Evolutionary conservation across 2,888 invertebrate species (phyloP).

Genomic region (Melanargia galathea): DNA sequence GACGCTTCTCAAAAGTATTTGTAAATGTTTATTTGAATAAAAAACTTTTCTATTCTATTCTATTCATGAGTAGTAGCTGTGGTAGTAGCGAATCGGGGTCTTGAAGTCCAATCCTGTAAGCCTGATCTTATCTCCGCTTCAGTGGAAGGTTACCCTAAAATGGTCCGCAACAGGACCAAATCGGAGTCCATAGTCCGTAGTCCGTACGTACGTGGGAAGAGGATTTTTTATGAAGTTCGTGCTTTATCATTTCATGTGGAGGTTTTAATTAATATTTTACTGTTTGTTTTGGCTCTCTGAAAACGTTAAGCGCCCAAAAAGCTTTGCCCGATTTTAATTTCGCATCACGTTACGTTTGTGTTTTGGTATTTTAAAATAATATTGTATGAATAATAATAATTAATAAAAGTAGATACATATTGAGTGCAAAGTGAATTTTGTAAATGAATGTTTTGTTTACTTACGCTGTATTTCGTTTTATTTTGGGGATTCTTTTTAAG

Average conservation of each 20-base stretch:
- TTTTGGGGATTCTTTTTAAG: background rate
- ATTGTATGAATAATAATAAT: conserved; percentile 29
- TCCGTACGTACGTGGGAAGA: conserved; percentile 28
- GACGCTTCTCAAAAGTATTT: too few relatives aligned
- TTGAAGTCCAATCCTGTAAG: background rate
- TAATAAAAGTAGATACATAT: conserved; percentile 23
- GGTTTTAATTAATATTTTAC: conserved; percentile 59
- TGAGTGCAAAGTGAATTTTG: conserved; percentile 17
- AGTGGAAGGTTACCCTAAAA: conserved; percentile 5
- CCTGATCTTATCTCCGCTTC: background rate
- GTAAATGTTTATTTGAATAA: too few relatives aligned
- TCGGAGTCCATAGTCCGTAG: too few relatives aligned
- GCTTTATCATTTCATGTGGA: conserved; percentile 56
- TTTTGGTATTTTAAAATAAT: conserved; percentile 10
- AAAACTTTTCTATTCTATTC: too few relatives aligned
- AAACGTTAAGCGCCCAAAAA: conserved; percentile 46
- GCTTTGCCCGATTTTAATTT: conserved; percentile 54
- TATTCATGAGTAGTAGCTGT: too few relatives aligned
- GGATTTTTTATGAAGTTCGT: conserved; percentile 52
- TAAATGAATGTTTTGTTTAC: background rate
- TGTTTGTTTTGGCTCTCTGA: conserved; percentile 56
- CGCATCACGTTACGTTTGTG: conserved; percentile 39
- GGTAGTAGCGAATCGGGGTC: too few relatives aligned
- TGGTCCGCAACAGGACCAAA: conserved; percentile 26
- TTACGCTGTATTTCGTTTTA: background rate